Evolutionary conservation across 1,140 invertebrate species (phyloP).

Genomic region (Bicyclus anynana): DNA sequence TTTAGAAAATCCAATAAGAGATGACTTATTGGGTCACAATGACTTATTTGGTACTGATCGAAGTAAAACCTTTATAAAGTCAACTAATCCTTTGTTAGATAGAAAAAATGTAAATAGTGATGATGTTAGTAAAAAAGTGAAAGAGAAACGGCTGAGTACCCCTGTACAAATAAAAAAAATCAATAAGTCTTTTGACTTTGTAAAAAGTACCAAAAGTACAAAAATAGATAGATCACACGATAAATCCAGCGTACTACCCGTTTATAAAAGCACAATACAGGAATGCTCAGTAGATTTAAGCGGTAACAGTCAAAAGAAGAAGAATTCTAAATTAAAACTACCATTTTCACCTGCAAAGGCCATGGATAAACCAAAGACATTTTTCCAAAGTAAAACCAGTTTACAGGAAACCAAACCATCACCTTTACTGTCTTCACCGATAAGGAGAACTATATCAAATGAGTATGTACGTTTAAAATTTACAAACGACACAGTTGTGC

Average conservation of each 20-base stretch:
- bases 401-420: slow-evolving; percentile 47
- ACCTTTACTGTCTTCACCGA: slow-evolving; percentile 55
- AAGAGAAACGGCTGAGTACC: slow-evolving; percentile 49
- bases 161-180: slow-evolving; percentile 56
- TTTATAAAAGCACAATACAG: slow-evolving; percentile 58
- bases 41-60: slow-evolving; percentile 36
- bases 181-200: slow-evolving; percentile 54
- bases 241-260: slow-evolving; percentile 57
- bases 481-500: slow-evolving; percentile 54
- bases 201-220: slow-evolving; percentile 43
- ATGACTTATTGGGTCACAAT: slow-evolving; percentile 37
- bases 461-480: slow-evolving; percentile 73
- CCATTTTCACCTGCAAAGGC: slow-evolving; percentile 65
- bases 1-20: slow-evolving; percentile 44
- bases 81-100: slow-evolving; percentile 24
- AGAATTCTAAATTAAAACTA: slow-evolving; percentile 62
- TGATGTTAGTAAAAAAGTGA: slow-evolving; percentile 39
- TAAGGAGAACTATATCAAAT: slow-evolving; percentile 65
- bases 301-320: slow-evolving; percentile 50
- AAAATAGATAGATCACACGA: slow-evolving; percentile 43
- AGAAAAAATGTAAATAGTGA: slow-evolving; percentile 15
- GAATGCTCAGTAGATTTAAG: slow-evolving; percentile 40
- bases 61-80: slow-evolving; percentile 56
- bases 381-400: slow-evolving; percentile 60
- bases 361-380: slow-evolving; percentile 69